A percentile compares a stretch with the other conserved stretches of the same genome.
phyloP scores from a whole-genome alignment of 1,140 invertebrate genomes.

The Cheumatopsyche charites region DNA sequence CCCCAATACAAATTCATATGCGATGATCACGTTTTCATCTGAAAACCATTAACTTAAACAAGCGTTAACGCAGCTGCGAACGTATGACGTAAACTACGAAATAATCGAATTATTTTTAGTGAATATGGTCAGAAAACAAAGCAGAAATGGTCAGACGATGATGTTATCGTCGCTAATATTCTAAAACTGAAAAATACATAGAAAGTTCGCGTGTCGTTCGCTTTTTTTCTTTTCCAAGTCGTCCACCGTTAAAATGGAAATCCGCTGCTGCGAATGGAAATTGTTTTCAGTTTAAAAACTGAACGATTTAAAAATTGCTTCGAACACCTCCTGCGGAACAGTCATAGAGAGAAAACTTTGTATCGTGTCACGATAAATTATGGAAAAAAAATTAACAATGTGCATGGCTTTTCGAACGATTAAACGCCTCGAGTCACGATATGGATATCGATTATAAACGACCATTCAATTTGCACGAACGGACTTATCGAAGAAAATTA shows the following conservation, averaged over 20 bases:
- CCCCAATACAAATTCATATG: no score
- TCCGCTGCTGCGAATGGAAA: conserved; percentile 34
- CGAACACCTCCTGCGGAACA: conserved; percentile 27
- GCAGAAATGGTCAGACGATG: no score
- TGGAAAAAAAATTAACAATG: conserved; percentile 16
- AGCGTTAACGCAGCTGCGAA: not conserved
- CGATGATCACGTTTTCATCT: not conserved
- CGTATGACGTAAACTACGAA: not conserved
- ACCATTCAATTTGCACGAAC: no score
- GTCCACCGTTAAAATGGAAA: conserved; percentile 43
- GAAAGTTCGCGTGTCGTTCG: conserved; percentile 46
- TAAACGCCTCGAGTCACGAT: conserved; percentile 25
- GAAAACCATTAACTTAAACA: conserved; percentile 3
- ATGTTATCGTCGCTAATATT: not conserved
- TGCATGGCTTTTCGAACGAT: conserved; percentile 13
- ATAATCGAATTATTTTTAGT: no score
- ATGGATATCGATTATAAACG: not conserved
- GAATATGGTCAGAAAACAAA: no score
- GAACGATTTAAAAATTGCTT: conserved; percentile 22
- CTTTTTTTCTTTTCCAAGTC: conserved; percentile 41
- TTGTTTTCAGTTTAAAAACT: conserved; percentile 31
- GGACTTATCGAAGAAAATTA: no score
- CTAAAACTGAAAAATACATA: conserved; percentile 8
- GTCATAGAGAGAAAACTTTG: conserved; percentile 30
- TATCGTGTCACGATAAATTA: conserved; percentile 6